Evolutionary conservation across 2,888 invertebrate species (phyloP).

Genomic region (Drosophila fungiperda): DNA sequence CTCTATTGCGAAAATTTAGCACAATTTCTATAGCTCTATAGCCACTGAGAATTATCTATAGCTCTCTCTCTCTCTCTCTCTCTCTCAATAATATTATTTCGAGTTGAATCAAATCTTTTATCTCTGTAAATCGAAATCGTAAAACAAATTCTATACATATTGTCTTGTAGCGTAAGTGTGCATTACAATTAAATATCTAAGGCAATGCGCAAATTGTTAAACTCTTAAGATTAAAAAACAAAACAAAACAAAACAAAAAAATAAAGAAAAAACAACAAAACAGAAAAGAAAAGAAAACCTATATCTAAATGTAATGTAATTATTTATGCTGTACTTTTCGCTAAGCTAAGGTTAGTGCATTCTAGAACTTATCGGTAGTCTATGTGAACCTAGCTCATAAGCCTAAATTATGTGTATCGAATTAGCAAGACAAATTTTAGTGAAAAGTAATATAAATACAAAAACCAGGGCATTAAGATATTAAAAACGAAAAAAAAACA

Average conservation of each 20-base stretch:
- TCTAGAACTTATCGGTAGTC: slow-evolving; percentile 78
- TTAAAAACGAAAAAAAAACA: slow-evolving; percentile 10
- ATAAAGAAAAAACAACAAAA: slow-evolving; percentile 15
- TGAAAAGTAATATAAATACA: slow-evolving; percentile 53
- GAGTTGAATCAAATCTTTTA: slow-evolving; percentile 24
- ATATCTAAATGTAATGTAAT: slow-evolving; percentile 70
- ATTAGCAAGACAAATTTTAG: slow-evolving; percentile 79
- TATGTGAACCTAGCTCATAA: slow-evolving; percentile 72
- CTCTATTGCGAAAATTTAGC: slow-evolving; percentile 56
- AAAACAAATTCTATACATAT: slow-evolving; percentile 42
- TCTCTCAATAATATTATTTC: slow-evolving; percentile 35
- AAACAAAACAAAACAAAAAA: slow-evolving; percentile 22
- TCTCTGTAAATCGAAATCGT: slow-evolving; percentile 43
- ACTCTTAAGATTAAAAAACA: slow-evolving; percentile 34
- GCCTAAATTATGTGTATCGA: slow-evolving; percentile 74
- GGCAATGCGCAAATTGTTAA: slow-evolving; percentile 65
- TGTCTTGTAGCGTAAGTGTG: slow-evolving; percentile 51
- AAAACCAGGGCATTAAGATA: slow-evolving; percentile 38
- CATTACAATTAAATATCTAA: slow-evolving; percentile 35
- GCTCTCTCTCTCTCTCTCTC: slow-evolving; percentile 19
- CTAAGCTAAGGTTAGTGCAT: slow-evolving; percentile 85
- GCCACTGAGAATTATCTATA: slow-evolving; percentile 33
- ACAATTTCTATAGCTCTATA: slow-evolving; percentile 47
- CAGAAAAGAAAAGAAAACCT: slow-evolving; percentile 6
- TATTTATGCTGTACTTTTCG: slow-evolving; percentile 77